Percentiles rank a stretch among this genome's conserved stretches.
phyloP scores from a whole-genome alignment of 2,888 invertebrate species.

The Synergus japonicus region DNA sequence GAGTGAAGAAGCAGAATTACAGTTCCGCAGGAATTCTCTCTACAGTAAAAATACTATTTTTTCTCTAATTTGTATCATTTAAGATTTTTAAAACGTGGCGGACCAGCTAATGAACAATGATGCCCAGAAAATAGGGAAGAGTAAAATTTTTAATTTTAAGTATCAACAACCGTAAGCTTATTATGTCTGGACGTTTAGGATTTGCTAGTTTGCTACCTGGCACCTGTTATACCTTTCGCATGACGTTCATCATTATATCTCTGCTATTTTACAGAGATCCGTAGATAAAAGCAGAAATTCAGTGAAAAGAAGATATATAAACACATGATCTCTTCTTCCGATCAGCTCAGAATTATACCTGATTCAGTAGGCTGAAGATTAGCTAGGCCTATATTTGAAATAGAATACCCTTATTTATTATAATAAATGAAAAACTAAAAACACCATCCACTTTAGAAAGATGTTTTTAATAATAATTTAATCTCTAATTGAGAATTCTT shows the following conservation, averaged over 20 bases:
- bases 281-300: neutral
- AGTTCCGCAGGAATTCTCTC: slow-evolving; percentile 20
- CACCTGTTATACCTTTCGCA: neutral
- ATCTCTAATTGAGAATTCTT: neutral
- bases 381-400: neutral
- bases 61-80: slow-evolving; percentile 9
- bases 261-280: neutral
- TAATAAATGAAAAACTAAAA: neutral
- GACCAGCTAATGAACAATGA: no score
- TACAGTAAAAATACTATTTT: neutral
- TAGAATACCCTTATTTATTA: neutral
- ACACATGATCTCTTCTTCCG: neutral
- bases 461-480: neutral
- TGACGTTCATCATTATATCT: neutral
- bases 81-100: no score
- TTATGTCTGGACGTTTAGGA: neutral
- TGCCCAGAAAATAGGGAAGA: neutral
- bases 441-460: neutral
- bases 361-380: neutral
- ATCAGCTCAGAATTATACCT: neutral
- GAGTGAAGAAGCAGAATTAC: neutral
- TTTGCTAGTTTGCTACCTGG: neutral
- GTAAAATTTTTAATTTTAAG: neutral
- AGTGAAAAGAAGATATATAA: neutral
- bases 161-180: neutral